A percentile compares a stretch with the other conserved stretches of the same genome.
These are phyloP conservation scores for Cygnus olor DNA, from an alignment of 2,797 vertebrate genomes.

Conservation along the genomic window DNA sequence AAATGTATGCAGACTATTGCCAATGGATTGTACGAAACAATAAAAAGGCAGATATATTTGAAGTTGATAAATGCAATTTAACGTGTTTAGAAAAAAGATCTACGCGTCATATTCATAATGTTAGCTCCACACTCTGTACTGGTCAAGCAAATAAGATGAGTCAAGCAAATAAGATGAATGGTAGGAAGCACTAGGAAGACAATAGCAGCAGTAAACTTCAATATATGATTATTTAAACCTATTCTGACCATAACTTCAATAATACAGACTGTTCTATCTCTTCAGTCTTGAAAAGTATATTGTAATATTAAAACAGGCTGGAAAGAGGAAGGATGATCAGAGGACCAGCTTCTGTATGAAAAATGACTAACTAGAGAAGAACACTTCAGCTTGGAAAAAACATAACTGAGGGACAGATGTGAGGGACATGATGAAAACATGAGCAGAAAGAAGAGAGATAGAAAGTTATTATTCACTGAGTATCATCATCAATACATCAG, in stretches of 20 bases:
- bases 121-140: background rate
- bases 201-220: background rate
- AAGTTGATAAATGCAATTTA: background rate
- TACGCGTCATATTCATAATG: background rate
- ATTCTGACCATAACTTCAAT: background rate
- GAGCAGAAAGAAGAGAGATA: background rate
- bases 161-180: background rate
- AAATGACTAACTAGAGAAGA: background rate
- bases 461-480: background rate
- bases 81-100: background rate
- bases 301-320: background rate
- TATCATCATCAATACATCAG: background rate
- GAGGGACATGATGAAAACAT: background rate
- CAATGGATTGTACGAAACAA: background rate
- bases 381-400: background rate
- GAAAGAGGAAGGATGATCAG: background rate
- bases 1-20: background rate
- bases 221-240: background rate
- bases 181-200: background rate
- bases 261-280: background rate
- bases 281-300: background rate
- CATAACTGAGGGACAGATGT: background rate
- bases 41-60: background rate
- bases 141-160: background rate
- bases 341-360: background rate